Evolutionary conservation across 1,140 invertebrate species (phyloP).

Genomic region (Lamellibrachia luymesi): DNA sequence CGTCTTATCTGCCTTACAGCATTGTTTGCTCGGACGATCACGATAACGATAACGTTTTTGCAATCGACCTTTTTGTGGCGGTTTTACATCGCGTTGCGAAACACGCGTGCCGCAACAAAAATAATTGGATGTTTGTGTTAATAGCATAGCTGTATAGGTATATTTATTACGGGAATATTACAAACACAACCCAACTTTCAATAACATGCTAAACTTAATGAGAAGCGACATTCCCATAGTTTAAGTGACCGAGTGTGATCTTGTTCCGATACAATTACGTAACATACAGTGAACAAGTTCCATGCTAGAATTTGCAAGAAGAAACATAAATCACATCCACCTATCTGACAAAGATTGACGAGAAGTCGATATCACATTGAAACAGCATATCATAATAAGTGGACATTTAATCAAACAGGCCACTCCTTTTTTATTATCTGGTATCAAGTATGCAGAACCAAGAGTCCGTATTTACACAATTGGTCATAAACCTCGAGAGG

Average conservation of each 20-base stretch:
- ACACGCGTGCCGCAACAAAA: background rate
- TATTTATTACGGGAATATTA: background rate
- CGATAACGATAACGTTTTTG: background rate
- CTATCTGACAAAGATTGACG: background rate
- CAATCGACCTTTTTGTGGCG: background rate
- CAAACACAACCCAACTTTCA: background rate
- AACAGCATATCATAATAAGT: background rate
- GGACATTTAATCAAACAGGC: background rate
- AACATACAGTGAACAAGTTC: background rate
- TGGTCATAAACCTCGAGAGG: background rate
- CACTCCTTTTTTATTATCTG: background rate
- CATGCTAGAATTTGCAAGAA: no score
- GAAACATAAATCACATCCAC: background rate
- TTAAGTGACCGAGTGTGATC: background rate
- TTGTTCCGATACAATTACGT: background rate
- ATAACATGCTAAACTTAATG: background rate
- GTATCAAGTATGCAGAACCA: background rate
- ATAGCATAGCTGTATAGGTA: no score
- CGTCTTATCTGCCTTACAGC: background rate
- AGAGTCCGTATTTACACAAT: background rate
- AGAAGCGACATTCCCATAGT: background rate
- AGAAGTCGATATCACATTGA: background rate
- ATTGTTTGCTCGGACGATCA: background rate
- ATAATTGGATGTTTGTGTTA: no score
- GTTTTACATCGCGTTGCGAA: background rate